Base-by-base conservation (phyloP, 2,113 vertebrate species). In the Buteo buteo region DNA sequence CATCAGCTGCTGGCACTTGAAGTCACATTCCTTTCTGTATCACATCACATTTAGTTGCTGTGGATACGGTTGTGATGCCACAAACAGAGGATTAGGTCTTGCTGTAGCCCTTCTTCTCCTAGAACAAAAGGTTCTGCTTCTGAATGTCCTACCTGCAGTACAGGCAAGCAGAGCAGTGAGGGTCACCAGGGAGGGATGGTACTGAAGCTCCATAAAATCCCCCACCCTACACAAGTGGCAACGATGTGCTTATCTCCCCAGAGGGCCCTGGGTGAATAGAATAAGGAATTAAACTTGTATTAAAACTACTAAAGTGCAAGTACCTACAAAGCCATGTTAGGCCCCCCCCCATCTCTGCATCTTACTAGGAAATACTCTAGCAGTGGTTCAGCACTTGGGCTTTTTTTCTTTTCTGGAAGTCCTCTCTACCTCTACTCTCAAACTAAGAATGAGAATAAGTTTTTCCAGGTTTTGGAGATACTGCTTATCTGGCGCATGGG, bases 21-120 rank as follows among this genome's bases (percentile, higher is more conserved):
- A 97, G 81, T 94, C 91, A 91, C 95, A 96, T 97, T 98, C 96
- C 94, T 95, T 97, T 97, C 93, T 82, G 72, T 95, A 95, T 79
- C 93, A 94, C 85, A 95, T 96, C 96, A 97, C 34, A 71, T 81
- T 83, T 64, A 90, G 95, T 97, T 96, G 94, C 94, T 77, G 54
- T 96, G 97, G 97, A 96, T 96, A 97, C 93, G 38, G 82, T 86
- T 96, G 94, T 96, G 96, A 96, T 97, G 96, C 94, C 78, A 90
- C 89, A 98, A 97, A 97, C 95, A 97, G 67, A 97, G 74, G 90
- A 94, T 93, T 95, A 97, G 81, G 89, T 24, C 4, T 94, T 59
- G 42, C 44, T 88, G 59, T 86, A 94, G 80, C 55, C 69, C 28
- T 95, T 88, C 76, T 45, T 88, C 38, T 94, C 74, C 65, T 21